These are phyloP conservation scores for Spodoptera litura DNA, from an alignment of 1,140 invertebrate species.

Conservation along the genomic window DNA sequence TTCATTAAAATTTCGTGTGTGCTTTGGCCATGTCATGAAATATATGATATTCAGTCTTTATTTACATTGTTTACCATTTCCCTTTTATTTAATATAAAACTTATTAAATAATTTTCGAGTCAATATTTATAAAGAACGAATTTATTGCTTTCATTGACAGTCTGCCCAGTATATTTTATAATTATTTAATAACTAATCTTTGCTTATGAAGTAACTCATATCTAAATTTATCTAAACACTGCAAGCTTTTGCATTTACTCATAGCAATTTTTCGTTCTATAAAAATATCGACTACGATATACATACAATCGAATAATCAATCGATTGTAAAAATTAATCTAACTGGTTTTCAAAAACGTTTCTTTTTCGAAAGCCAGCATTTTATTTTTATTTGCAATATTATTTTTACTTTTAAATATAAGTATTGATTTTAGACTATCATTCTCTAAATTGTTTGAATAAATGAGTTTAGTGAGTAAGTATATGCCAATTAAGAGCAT, in stretches of 20 bases:
- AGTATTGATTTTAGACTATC: slow-evolving; percentile 60
- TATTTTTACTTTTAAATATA: slow-evolving; percentile 67
- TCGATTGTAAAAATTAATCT: slow-evolving; percentile 41
- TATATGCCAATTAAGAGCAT: slow-evolving; percentile 67
- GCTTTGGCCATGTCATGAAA: slow-evolving; percentile 44
- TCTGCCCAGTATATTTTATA: background rate
- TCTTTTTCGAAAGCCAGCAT: slow-evolving; percentile 75
- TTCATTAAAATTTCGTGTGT: slow-evolving; percentile 19
- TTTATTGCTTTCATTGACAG: background rate
- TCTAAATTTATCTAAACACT: background rate
- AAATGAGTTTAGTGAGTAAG: slow-evolving; percentile 69
- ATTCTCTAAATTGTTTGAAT: slow-evolving; percentile 58
- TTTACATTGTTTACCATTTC: slow-evolving; percentile 40
- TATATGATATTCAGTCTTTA: slow-evolving; percentile 47
- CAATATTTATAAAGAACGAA: background rate
- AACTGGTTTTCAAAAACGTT: slow-evolving; percentile 69
- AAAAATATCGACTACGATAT: slow-evolving; percentile 31
- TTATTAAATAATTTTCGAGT: slow-evolving; percentile 30
- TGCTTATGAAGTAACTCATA: background rate
- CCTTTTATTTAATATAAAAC: slow-evolving; percentile 32
- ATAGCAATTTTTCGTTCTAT: background rate
- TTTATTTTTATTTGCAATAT: slow-evolving; percentile 66
- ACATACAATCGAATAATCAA: slow-evolving; percentile 6
- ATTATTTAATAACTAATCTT: slow-evolving; percentile 10
- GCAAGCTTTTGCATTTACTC: too few species aligned